A percentile compares a stretch with the other conserved stretches of the same genome.
Conservation (phyloP, 2,797 vertebrate species). For the Protonibea diacanthus region DNA sequence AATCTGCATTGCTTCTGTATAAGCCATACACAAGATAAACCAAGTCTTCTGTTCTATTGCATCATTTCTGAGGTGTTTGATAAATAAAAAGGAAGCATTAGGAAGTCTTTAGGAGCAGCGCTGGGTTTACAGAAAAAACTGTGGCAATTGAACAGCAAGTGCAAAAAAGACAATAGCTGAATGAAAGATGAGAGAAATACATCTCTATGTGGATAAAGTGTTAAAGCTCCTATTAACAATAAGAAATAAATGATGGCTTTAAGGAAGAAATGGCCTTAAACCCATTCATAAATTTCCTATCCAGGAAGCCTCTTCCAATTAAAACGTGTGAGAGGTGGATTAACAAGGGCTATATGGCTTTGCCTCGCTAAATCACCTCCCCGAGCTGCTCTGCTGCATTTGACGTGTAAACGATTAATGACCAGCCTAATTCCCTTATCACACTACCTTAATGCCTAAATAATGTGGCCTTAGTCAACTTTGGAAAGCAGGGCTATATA, state of each 20-base stretch:
- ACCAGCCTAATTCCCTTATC: conserved; percentile 88
- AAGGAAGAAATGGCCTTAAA: conserved; percentile 84
- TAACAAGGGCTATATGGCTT: conserved; percentile 86
- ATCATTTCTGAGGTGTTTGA: conserved; percentile 48
- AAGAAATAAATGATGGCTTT: conserved; percentile 85
- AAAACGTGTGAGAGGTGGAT: conserved; percentile 88
- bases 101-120: conserved; percentile 27
- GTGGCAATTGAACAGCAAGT: conserved; percentile 69
- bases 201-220: conserved; percentile 80
- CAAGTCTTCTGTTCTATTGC: conserved; percentile 43
- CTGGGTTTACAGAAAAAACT: conserved; percentile 56
- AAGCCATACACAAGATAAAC: conserved; percentile 38
- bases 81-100: conserved; percentile 38
- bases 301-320: conserved; percentile 87
- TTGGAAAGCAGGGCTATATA: conserved; percentile 82
- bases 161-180: conserved; percentile 70
- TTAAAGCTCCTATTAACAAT: conserved; percentile 83
- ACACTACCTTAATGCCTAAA: conserved; percentile 86
- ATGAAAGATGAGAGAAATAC: conserved; percentile 75
- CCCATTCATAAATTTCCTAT: conserved; percentile 87
- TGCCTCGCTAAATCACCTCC: conserved; percentile 85
- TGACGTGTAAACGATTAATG: conserved; percentile 89
- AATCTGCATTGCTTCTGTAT: conserved; percentile 33
- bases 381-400: conserved; percentile 86
- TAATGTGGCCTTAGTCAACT: conserved; percentile 87